Evolutionary conservation across 1,140 invertebrate genomes (phyloP).

Genomic region (Aphelinus certus): DNA sequence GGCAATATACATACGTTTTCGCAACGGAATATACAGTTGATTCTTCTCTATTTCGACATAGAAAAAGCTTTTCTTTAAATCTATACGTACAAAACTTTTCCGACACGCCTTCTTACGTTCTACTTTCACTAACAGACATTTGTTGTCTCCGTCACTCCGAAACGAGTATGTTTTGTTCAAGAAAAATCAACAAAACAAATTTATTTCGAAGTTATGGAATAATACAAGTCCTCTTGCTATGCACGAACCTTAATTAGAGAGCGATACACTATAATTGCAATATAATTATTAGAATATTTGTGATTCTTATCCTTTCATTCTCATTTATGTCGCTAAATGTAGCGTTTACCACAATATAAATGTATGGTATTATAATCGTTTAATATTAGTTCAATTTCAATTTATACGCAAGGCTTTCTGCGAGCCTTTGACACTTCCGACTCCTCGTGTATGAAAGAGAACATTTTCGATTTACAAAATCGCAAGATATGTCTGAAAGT

Average conservation of each 20-base stretch:
- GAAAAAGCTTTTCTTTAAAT: slow-evolving; percentile 30
- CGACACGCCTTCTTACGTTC: slow-evolving; percentile 5
- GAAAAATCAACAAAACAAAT: slow-evolving; percentile 17
- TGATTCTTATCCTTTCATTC: slow-evolving; percentile 13
- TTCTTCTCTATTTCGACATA: slow-evolving; percentile 26
- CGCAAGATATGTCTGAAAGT: slow-evolving; percentile 25
- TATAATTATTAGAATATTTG: slow-evolving; percentile 27
- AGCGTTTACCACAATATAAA: slow-evolving; percentile 14
- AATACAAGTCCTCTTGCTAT: slow-evolving; percentile 34
- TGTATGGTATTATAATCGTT: background rate
- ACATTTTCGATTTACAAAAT: background rate
- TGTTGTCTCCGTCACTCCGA: background rate
- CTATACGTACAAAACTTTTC: slow-evolving; percentile 33
- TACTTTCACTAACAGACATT: slow-evolving; percentile 32
- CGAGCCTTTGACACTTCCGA: slow-evolving; percentile 21
- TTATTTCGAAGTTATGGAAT: background rate
- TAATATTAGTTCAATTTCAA: too few species aligned
- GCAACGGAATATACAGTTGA: slow-evolving; percentile 55
- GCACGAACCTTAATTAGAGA: slow-evolving; percentile 50
- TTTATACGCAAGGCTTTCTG: slow-evolving; percentile 3
- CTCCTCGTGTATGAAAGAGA: background rate
- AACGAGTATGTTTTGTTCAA: slow-evolving; percentile 9
- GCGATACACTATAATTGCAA: slow-evolving; percentile 47
- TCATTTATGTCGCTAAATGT: slow-evolving; percentile 28
- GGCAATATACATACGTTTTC: slow-evolving; percentile 45